Evolutionary conservation across 1,140 invertebrate species (phyloP), one percentile per base, ranked within the genome.

Genomic region (Nylanderia fulva): DNA sequence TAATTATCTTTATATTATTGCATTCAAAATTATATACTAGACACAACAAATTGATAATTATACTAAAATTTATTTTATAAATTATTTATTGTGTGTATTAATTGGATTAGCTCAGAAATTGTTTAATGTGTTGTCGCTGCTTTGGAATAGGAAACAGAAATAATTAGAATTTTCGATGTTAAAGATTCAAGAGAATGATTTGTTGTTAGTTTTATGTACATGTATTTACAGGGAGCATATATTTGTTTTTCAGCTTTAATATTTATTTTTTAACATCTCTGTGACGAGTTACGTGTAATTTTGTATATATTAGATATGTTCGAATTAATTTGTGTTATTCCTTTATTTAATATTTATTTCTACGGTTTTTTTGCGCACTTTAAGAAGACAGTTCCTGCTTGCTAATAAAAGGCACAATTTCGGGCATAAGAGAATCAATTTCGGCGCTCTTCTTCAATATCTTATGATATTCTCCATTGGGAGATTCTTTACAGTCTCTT

Each of bases 321-420:
- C 56, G 52, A 85, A 79, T 54, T 63, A 74, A 86, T 24, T 36
- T 75, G 27, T 80, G 33, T 80, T 86, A 86, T 15, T 21, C 71
- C n/a, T 58, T 63, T 90, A 90, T 89, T 89, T 90, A 89, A 86
- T 89, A 90, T 90, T 90, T 90, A 90, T 90, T 89, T 72, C 58
- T 21, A n/a, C 29, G 56, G 68, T 58, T 79, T 69, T 48, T 15
- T 48, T 45, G 68, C 11, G 27, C 71, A 54, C n/a, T 63, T 84
- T 76, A 39, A 63, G 56, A 39, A 42, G 9, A 84, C 27, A 84
- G 60, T 84, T 75, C 69, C 69, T 76, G 18, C 58, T 61, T 8
- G 29, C 36, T 21, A 5, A 0, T 29, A 33, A 82, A 71, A 71
- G 45, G 52, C 77, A 52, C 18, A 82, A 33, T 58, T 58, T 82